Evolutionary conservation across 2,888 invertebrate species (phyloP).

Genomic region (Crossocerus cetratus): DNA sequence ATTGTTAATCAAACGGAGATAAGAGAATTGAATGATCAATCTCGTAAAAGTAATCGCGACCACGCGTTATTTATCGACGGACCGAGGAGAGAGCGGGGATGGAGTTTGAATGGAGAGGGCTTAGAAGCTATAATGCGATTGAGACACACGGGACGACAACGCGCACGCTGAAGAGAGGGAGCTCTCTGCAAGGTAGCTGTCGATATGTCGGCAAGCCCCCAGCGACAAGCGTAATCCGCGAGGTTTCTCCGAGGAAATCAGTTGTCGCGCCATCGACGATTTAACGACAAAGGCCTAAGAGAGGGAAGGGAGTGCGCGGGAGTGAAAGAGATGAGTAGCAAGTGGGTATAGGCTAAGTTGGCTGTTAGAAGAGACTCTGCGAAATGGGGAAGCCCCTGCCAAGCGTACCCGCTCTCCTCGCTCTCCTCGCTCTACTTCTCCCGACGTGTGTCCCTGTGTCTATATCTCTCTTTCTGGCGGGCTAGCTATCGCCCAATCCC

Average conservation of each 20-base stretch:
- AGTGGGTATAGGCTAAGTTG: background rate
- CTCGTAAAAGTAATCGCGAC: too few species aligned
- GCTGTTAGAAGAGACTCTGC: slow-evolving; percentile 17
- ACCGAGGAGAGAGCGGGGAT: background rate
- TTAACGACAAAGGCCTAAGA: slow-evolving; percentile 52
- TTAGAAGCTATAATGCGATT: background rate
- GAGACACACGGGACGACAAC: too few species aligned
- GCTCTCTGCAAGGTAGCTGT: background rate
- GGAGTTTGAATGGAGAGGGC: background rate
- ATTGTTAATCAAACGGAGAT: too few species aligned
- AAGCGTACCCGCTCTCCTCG: too few species aligned
- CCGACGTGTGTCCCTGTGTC: slow-evolving; percentile 1
- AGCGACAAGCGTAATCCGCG: slow-evolving; percentile 32
- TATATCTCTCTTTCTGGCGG: slow-evolving; percentile 22
- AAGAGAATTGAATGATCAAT: too few species aligned
- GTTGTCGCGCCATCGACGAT: slow-evolving; percentile 47
- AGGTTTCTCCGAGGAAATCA: slow-evolving; percentile 37
- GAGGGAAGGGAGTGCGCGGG: slow-evolving; percentile 2
- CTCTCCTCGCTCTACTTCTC: slow-evolving; percentile 23
- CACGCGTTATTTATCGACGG: background rate
- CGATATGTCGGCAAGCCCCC: slow-evolving; percentile 16
- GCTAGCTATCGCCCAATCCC: slow-evolving; percentile 26
- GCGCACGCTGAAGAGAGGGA: background rate
- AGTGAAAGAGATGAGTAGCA: background rate
- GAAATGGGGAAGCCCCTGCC: slow-evolving; percentile 19